Evolutionary conservation across 2,888 invertebrate species (phyloP), one percentile per base, ranked within the genome.

Genomic region (Caradrina clavipalpis): DNA sequence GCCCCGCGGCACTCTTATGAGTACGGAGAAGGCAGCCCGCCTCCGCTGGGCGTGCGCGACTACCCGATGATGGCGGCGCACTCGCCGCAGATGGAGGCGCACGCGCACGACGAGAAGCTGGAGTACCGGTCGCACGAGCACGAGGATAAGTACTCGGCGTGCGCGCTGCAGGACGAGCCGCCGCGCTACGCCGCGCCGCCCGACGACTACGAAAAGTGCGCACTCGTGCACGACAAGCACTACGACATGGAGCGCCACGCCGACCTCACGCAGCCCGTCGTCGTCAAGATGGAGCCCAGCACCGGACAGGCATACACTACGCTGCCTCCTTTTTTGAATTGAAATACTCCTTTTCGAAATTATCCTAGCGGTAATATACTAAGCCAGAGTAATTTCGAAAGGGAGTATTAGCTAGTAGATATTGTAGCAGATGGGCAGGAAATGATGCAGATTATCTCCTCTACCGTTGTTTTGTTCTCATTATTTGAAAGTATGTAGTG

Each of bases 241-340:
- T 95, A 95, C 85, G 95, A 95, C 62, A 89, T 94, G 88, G 95
- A 95, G 45, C 89, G 95, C 60, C 96, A 96, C 83, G 81, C 88
- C 19, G 96, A 96, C 55, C 90, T 91, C 76, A 91, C 90, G 67
- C 96, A 92, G 81, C 94, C 88, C 50, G 96, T 91, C 79, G 96
- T 93, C 84, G 95, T 97, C 62, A 97, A 97, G 83, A 97, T 95
- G 95, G 97, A 97, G 86, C 96, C 97, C 26, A 95, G 76, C 76
- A 70, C 83, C 39, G 84, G 93, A 53, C 97, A 97, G 88, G 96
- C 96, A 59, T 97, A 97, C 88, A 97, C 97, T 51, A 96, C 97
- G 65, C 93, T 97, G 93, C 97, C 97, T 95, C 97, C 97, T 97
- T 97, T 98, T 97, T 96, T 97, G 97, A 97, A 97, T 95, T 97